Conservation (phyloP, 1,140 invertebrate genomes). For the Drosophila seguyi region DNA sequence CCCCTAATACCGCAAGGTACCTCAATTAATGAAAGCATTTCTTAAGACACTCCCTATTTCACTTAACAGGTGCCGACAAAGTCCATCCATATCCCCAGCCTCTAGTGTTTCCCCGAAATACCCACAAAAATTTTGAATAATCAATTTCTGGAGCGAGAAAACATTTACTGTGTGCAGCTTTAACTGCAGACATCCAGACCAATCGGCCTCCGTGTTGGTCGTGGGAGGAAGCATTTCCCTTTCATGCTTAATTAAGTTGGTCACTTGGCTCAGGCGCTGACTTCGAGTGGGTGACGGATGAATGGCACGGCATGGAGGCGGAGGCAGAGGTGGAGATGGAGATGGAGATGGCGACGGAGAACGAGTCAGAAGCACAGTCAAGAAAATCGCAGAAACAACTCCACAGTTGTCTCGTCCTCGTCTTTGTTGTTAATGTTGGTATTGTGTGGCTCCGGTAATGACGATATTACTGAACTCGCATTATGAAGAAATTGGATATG, state of each 20-base stretch:
- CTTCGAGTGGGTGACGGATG: slow-evolving; percentile 71
- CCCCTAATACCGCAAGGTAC: slow-evolving; percentile 2
- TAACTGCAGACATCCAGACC: slow-evolving; percentile 1
- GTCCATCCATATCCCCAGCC: neutral
- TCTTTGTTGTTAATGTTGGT: neutral
- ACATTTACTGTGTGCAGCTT: slow-evolving; percentile 54
- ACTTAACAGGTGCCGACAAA: slow-evolving; percentile 11
- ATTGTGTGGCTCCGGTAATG: slow-evolving; percentile 51
- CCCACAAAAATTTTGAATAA: slow-evolving; percentile 72
- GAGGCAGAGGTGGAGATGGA: neutral
- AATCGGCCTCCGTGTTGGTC: slow-evolving; percentile 33
- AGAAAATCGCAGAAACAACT: slow-evolving; percentile 12
- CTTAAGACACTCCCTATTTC: slow-evolving; percentile 19
- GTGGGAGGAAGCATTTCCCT: slow-evolving; percentile 78
- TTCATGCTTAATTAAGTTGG: slow-evolving; percentile 80
- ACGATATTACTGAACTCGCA: slow-evolving; percentile 39
- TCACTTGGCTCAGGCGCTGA: slow-evolving; percentile 75
- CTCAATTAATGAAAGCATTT: slow-evolving; percentile 29
- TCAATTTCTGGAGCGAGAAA: slow-evolving; percentile 64
- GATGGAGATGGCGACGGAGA: too few species aligned
- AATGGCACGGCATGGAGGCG: neutral
- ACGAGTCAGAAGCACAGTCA: slow-evolving; percentile 10
- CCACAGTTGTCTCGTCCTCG: neutral
- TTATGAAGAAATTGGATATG: slow-evolving; percentile 20
- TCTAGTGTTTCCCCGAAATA: neutral